phyloP scores from a whole-genome alignment of 2,888 invertebrate genomes.

The Drosophila silvestris region DNA sequence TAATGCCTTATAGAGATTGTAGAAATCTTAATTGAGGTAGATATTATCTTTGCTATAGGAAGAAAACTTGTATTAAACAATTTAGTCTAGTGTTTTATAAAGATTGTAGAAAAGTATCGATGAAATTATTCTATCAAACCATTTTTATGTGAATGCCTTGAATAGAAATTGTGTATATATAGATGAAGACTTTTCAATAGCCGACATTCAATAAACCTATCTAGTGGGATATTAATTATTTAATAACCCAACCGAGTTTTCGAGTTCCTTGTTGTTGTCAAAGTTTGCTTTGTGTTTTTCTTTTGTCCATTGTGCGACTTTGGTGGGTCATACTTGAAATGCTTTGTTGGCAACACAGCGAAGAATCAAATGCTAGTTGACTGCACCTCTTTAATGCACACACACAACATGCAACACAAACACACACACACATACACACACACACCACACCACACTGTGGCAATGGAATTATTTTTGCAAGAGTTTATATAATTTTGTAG shows the following conservation, averaged over 20 bases:
- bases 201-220: not conserved
- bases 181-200: not conserved
- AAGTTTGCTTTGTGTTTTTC: not conserved
- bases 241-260: not conserved
- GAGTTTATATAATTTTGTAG: conserved; percentile 72
- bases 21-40: not conserved
- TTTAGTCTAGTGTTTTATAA: not conserved
- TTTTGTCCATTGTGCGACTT: conserved; percentile 50
- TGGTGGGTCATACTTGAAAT: conserved; percentile 52
- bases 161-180: not conserved
- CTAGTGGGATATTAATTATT: not conserved
- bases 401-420: conserved; percentile 9
- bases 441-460: conserved; percentile 9
- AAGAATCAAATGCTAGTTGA: conserved; percentile 65
- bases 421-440: conserved; percentile 13
- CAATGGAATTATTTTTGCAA: conserved; percentile 60
- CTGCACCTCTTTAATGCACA: conserved; percentile 68
- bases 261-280: not conserved
- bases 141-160: not conserved
- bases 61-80: not conserved
- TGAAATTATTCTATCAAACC: not conserved
- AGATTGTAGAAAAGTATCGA: not conserved
- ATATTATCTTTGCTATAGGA: not conserved
- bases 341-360: conserved; percentile 43
- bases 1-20: not conserved